Evolutionary conservation across 2,797 vertebrate genomes (phyloP).

Genomic region (Scolopax bukidnonensis): DNA sequence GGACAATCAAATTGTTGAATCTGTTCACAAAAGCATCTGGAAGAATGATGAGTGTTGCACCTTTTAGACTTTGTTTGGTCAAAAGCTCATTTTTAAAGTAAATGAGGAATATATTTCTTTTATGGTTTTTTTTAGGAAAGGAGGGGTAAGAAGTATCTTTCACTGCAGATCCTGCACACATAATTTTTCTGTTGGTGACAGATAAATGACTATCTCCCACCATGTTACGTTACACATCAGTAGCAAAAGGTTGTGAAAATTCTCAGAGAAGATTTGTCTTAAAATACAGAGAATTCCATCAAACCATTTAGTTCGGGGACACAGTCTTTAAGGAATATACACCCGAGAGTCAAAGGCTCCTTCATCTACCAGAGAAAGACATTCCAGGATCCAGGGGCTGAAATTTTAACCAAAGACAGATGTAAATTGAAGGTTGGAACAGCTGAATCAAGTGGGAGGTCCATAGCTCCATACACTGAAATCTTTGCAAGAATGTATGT

Average conservation of each 20-base stretch:
- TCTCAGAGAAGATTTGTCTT: not conserved
- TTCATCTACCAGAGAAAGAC: not conserved
- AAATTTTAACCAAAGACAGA: not conserved
- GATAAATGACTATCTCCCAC: not conserved
- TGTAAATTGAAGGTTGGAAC: not conserved
- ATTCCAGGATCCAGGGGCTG: not conserved
- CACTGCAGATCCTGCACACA: not conserved
- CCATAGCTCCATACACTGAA: not conserved
- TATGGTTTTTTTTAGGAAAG: not conserved
- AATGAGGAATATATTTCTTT: not conserved
- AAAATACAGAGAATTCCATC: not conserved
- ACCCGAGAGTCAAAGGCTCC: not conserved
- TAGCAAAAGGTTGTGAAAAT: not conserved
- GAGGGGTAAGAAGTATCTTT: not conserved
- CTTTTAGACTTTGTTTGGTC: not conserved
- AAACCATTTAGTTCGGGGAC: not conserved
- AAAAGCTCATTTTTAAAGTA: not conserved
- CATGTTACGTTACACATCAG: accelerated
- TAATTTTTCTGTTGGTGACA: not conserved
- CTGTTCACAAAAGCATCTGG: not conserved
- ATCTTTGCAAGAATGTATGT: accelerated
- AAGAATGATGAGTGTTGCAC: not conserved
- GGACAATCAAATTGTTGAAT: not conserved
- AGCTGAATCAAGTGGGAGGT: not conserved
- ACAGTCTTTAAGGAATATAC: not conserved